Evolutionary conservation across 1,140 invertebrate genomes (phyloP), one percentile per base, ranked within the genome.

Genomic region (Formica selysi): DNA sequence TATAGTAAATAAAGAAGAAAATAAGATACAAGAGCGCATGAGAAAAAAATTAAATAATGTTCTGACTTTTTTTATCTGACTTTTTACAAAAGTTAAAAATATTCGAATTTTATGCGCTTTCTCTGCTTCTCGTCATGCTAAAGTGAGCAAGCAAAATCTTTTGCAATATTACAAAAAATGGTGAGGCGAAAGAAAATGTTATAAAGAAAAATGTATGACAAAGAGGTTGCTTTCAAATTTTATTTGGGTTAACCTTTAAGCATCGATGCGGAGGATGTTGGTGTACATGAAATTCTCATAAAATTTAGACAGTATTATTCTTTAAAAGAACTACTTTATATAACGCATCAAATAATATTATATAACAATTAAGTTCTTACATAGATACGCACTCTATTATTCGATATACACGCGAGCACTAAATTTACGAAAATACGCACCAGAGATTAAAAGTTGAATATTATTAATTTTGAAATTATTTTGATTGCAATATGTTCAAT

Each of bases 71-170:
- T 13, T 44, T 7, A 59, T 22, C 16, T 19, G n/a, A 29, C 26
- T 6, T 48, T 44, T 29, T 29, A 29, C 22, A 44, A n/a, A 62
- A 41, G 10, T 44, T 44, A 48, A 10, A 36, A 13, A 36, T 64
- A 48, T 2, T 65, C 48, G 0, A 29, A 48, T 78, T 78, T 78
- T 65, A 65, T 22, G 16, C 41, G 61, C 19, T 78, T 78, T 78
- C 61, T 64, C 61, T 44, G 19, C 26, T 48, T 41, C 38, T 8
- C 11, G 59, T 78, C 41, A 65, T 16, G 41, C 61, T 36, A n/a
- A 41, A 26, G 44, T 29, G 26, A 76, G 19, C 59, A 36, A 36
- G 76, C 41, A 7, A 51, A 48, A 32, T 3, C 11, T 78, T 64
- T 65, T 26, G 26, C 41, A 22, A 38, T 26, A 32, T 19, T 2